Evolutionary conservation across 2,888 invertebrate genomes (phyloP), one percentile per base, ranked within the genome.

Genomic region (Doris montereyensis): DNA sequence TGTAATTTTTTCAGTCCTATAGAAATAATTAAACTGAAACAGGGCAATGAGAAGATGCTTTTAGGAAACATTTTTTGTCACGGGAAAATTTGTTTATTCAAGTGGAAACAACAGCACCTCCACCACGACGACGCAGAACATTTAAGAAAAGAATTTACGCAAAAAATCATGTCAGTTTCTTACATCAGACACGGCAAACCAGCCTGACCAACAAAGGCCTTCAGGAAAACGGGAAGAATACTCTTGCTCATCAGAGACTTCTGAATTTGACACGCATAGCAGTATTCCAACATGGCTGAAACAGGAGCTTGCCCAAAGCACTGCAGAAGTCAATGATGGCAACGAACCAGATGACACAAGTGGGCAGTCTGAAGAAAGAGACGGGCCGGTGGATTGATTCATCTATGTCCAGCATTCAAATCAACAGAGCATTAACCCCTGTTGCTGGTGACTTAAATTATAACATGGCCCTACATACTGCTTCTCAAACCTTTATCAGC

Each of bases 21-120:
- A 35, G 87, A 88, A 81, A 81, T 89, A 8, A 85, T 89, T 80
- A 87, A 87, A 75, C 85, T 88, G 70, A 78, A 84, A 35, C 86
- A 87, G 57, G 86, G 83, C 5, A 86, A 87, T 3, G 93, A 93
- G 84, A 92, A 93, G 76, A 92, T 94, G 2, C 92, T 92, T 72
- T 90, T 94, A 26, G 92, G 92, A 17, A 92, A 93, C 77, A 90
- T 94, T 32, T 93, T 92, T 86, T 93, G 94, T 1, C 91, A 93
- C 81, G 93, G 93, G 93, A 94, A 84, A 93, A 93, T 82, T 90
- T 94, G 5, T 92, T 94, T 75, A 91, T 94, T 3, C 91, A 94
- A 83, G 93, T 94, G 2, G 93, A 94, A 84, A 94, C 94, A 0
- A 94, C 94, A 1, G 93, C 93, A 0, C 94, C 94, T 0, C 90